Base-by-base conservation (phyloP, 2,113 vertebrate genomes). In the Cryptomyrus ogoouensis region DNA sequence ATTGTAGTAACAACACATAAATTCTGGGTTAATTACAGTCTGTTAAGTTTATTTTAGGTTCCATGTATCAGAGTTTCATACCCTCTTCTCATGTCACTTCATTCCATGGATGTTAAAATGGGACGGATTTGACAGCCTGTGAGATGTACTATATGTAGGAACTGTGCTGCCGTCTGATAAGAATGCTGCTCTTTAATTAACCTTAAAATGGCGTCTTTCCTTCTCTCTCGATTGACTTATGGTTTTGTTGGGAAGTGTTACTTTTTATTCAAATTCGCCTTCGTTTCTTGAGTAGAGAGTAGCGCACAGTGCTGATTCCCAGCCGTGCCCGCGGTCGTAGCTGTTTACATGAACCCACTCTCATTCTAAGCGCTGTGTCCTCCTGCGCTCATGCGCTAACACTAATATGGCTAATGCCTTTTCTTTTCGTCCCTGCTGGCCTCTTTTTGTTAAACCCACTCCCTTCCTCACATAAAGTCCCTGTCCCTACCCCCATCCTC, bases 401-500 rank as follows among this genome's bases (percentile, higher is more conserved):
- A 17, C 70, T 17, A 39, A 77, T 35, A 77, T 77, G 35, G 70
- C 35, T 39, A 27, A 66, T 66, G 27, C 70, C 70, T 77, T 77
- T 77, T 77, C 12, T 39, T 35, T 31, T 77, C 5, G 1, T 77
- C 70, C 31, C 70, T 35, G 31, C 15, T 39, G 70, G 70, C 62
- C 62, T 27, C 62, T 66, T 77, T 80, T 80, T 80, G 74, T 80
- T 80, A 80, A 80, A 80, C 35, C 74, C 74, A 39, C 74, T 42
- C 74, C 74, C 31, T 27, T 39, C 31, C 31, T 39, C 70, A 77
- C n/a, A 35, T 74, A 13, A 74, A 74, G 66, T 31, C 31, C 70
- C 70, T 31, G 31, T 74, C n/a, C 70, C 27, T 4, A 5, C 13
- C 3, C 9, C 13, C 35, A 42, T 39, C 74, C 74, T 80, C 35